Percentiles rank a stretch among this genome's conserved stretches.
phyloP scores from a whole-genome alignment of 2,888 invertebrate species.

The Eledone cirrhosa region DNA sequence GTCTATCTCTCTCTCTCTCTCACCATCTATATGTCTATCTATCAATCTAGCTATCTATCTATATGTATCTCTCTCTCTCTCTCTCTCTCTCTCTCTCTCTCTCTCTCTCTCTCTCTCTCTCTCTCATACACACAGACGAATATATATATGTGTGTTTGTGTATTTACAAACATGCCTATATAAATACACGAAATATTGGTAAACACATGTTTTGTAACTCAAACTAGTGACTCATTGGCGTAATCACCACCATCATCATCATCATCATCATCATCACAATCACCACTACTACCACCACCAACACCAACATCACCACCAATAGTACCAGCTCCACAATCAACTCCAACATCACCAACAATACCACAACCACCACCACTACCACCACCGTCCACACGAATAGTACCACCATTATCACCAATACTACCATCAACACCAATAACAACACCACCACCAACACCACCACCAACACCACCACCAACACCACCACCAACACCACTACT shows the following conservation, averaged over 20 bases:
- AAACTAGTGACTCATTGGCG: too few relatives aligned
- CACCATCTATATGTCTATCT: background rate
- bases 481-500: too few relatives aligned
- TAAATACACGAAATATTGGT: too few relatives aligned
- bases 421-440: background rate
- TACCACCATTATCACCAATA: background rate
- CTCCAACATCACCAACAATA: background rate
- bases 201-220: background rate
- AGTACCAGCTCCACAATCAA: too few relatives aligned
- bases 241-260: background rate
- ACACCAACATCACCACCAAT: background rate
- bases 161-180: too few relatives aligned
- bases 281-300: too few relatives aligned
- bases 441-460: too few relatives aligned
- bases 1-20: background rate
- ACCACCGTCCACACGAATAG: background rate
- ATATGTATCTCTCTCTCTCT: too few relatives aligned
- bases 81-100: constrained; percentile 4
- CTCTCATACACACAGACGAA: too few relatives aligned
- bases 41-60: too few relatives aligned
- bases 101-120: background rate
- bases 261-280: background rate
- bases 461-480: background rate
- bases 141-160: too few relatives aligned
- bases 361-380: background rate